Conservation (phyloP, 2,888 invertebrate genomes). For the Carabus problematicus region DNA sequence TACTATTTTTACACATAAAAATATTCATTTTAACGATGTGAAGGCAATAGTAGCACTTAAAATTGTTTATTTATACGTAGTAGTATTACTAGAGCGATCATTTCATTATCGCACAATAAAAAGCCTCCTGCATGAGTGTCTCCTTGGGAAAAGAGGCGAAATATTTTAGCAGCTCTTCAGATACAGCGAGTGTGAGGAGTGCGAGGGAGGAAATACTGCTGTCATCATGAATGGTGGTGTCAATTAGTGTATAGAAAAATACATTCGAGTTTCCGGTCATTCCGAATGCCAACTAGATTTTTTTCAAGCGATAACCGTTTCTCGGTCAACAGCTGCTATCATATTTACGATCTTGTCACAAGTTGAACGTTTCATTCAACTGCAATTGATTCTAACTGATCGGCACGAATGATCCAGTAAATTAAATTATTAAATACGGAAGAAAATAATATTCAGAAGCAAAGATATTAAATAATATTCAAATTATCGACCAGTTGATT, state of each 20-base stretch:
- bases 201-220: neutral
- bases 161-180: slow-evolving; percentile 4
- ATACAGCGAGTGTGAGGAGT: neutral
- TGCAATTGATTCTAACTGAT: neutral
- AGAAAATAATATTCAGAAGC: neutral
- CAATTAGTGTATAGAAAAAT: slow-evolving; percentile 13
- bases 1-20: neutral
- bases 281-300: slow-evolving; percentile 6
- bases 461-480: neutral
- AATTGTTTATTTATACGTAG: neutral
- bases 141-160: neutral
- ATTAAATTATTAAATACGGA: neutral
- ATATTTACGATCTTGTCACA: slow-evolving; percentile 2
- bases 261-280: slow-evolving; percentile 24
- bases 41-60: neutral
- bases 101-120: slow-evolving; percentile 6
- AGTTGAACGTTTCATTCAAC: neutral
- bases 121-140: slow-evolving; percentile 1
- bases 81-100: neutral
- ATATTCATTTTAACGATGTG: neutral
- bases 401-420: neutral
- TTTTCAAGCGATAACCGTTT: slow-evolving; percentile 14
- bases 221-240: slow-evolving; percentile 3
- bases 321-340: slow-evolving; percentile 8
- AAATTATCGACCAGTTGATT: too few relatives aligned